Base-by-base conservation (phyloP, 1,140 invertebrate genomes). In the Drosophila kikkawai region DNA sequence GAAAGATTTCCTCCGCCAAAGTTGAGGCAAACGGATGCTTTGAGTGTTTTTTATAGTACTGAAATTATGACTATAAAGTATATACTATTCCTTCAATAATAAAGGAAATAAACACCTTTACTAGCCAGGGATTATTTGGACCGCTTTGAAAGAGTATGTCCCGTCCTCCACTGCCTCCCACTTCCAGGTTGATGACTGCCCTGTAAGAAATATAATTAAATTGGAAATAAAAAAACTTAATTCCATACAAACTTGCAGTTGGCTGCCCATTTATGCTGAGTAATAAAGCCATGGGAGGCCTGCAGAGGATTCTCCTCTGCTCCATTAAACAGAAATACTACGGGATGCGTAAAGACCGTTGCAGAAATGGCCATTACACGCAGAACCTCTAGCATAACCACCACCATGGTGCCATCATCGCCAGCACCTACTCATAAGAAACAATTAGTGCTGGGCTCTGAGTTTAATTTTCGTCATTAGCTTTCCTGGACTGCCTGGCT, bases 81-180 rank as follows among this genome's bases (percentile, higher is more conserved):
- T 2, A 57, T 19, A 4, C 32, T 34, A 19, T 26, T 34, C 22
- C 12, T 32, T 26, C 87, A 95, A 0, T 96, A 96, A 90, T 95
- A 93, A 91, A 2, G 3, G 9, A 93, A 45, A 47, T 92, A 5
- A 11, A 13, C 37, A 96, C 96, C 91, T 97, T 95, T 60, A 98
- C 94, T 47, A 99, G 95, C 97, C 98, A 98, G 3, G 97, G 96
- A 94, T 97, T 96, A 79, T 96, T 95, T 15, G 98, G 98, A 29
- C 98, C 98, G 75, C 97, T 96, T 94, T 99, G 98, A 93, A 99
- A 99, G 34, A 99, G 94, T 75, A 99, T 94, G 94, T 99, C 98
- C 80, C 97, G 94, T 15, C 98, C 97, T 48, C 98, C 98, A 60
- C 96, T 96, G 26, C 98, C 98, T 91, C 97, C 98, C 36, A 97